These are phyloP conservation scores for Phytoseiulus persimilis DNA, from an alignment of 2,888 invertebrate species.

Conservation along the genomic window DNA sequence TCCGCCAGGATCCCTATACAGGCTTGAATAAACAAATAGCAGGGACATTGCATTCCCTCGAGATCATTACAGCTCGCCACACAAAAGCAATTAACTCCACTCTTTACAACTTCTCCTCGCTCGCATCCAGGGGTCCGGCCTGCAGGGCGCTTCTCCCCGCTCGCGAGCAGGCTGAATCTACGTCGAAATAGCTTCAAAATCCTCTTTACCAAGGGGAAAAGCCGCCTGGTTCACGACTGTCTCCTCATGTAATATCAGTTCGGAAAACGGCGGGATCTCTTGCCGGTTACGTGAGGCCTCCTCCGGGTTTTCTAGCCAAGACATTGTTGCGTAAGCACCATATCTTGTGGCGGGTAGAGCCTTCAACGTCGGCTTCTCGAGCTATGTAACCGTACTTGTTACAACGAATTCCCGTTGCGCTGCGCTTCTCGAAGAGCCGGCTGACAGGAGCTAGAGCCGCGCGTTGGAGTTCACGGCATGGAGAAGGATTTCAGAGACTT, in stretches of 20 bases:
- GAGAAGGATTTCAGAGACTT: no score
- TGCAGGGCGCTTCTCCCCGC: no score
- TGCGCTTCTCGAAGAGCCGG: no score
- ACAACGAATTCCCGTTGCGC: no score
- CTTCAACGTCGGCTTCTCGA: no score
- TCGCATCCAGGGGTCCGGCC: background rate
- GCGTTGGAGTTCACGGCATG: no score
- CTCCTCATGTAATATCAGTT: background rate
- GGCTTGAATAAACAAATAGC: conserved; percentile 5
- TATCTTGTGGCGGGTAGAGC: no score
- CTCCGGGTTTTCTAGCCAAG: background rate
- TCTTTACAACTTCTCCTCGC: background rate
- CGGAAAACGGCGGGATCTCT: background rate
- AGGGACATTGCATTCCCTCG: background rate
- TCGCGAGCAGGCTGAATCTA: background rate
- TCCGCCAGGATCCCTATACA: background rate
- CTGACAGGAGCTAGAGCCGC: no score
- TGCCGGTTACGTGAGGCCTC: background rate
- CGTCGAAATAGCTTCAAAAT: background rate
- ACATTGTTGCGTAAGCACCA: no score
- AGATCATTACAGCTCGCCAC: background rate
- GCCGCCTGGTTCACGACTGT: background rate
- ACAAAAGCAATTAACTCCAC: background rate
- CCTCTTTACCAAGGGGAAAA: background rate
- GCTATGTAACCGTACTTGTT: no score